Conservation (phyloP, 2,113 vertebrate species). For the Tyto alba region DNA sequence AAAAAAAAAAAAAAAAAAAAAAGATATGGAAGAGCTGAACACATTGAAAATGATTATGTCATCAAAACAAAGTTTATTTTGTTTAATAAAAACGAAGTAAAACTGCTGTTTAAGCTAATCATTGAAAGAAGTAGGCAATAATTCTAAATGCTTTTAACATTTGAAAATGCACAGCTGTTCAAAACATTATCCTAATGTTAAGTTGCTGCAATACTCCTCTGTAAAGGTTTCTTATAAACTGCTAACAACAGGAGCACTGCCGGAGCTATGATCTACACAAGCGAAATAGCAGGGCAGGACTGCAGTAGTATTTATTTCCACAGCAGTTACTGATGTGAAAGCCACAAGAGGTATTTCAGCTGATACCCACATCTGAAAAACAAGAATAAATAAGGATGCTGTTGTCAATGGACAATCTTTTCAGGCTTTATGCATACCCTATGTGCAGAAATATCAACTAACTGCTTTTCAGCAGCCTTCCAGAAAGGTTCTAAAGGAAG, state of each 20-base stretch:
- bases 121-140: neutral
- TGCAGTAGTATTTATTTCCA: neutral
- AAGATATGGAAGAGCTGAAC: neutral
- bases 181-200: neutral
- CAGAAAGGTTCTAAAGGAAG: neutral
- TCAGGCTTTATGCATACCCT: neutral
- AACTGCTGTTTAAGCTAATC: neutral
- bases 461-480: neutral
- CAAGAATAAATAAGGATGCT: neutral
- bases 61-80: neutral
- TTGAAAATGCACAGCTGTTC: neutral
- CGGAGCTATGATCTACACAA: neutral
- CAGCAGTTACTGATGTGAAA: neutral
- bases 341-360: neutral
- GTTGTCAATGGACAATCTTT: neutral
- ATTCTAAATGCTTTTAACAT: neutral
- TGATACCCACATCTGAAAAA: neutral
- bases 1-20: too few relatives aligned
- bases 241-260: neutral
- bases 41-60: neutral
- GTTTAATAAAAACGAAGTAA: neutral
- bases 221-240: neutral
- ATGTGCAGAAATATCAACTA: neutral
- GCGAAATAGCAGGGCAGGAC: neutral
- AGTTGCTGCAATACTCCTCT: neutral